Base-by-base conservation (phyloP, 2,888 invertebrate genomes). In the Schizaphis graminum region DNA sequence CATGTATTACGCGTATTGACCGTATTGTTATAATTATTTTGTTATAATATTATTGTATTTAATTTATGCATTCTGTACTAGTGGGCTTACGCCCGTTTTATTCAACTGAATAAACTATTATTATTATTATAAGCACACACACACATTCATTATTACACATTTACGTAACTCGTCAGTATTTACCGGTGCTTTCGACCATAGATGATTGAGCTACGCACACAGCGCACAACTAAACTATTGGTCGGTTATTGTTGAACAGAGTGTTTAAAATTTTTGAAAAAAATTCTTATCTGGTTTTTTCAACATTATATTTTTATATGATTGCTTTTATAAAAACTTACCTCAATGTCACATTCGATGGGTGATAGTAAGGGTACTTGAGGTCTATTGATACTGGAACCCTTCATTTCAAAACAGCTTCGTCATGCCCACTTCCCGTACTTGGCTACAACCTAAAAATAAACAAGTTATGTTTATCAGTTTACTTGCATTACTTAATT, bases 321-420 rank as follows among this genome's bases (percentile, higher is more conserved):
- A 21, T 91, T 91, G 21, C 53, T 28, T 85, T 85, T 47, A 47
- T 47, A 89, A 57, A 88, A 4, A 88, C 92, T 92, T 67, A 92
- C 92, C 26, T 26, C 28, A 24, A n/a, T 67, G 53, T 77, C 77
- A 44, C 56, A 56, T 56, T 88, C 93, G 28, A 89, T 56, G 28
- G 93, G 24, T 16, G 89, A 53, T 44, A 89, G 88, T 28, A 47
- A 44, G 10, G 92, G 89, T n/a, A 77, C 44, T 53, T 53, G 93
- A n/a, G 44, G n/a, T 77, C 93, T 77, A 67, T 88, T 88, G 53
- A 53, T 67, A 67, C 53, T 47, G 87, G 92, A 92, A 41, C 87
- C 53, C 67, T 87, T 87, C 92, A 92, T 92, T 87, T 92, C 67
- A 92, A 84, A 44, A 91, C 84, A 2, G 84, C 41, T 91, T 91